These are phyloP conservation scores for Sylvilagus bachmani DNA, from an alignment of 2,113 vertebrate genomes.

Conservation along the genomic window DNA sequence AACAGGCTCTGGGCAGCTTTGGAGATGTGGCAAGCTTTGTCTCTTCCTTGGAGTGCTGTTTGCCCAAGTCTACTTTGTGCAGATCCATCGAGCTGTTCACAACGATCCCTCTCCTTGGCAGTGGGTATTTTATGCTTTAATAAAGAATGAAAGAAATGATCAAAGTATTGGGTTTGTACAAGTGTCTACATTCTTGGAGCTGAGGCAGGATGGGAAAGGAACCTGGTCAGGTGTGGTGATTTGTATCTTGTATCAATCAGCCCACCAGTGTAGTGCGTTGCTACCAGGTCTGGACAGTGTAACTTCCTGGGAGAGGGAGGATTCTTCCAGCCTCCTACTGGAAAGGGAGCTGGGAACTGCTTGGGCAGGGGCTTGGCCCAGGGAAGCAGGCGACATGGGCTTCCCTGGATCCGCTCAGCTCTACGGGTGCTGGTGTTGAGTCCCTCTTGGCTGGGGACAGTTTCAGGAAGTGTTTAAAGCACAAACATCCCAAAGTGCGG, in stretches of 20 bases:
- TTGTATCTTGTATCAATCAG: constrained; percentile 76
- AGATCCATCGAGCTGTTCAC: not conserved
- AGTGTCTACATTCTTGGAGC: not conserved
- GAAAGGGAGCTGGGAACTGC: constrained; percentile 86
- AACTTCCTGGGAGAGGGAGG: constrained; percentile 82
- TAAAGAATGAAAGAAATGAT: not conserved
- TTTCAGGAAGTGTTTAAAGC: not conserved
- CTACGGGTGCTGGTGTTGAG: not conserved
- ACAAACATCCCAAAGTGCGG: not conserved
- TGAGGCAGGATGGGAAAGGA: not conserved
- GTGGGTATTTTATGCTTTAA: not conserved
- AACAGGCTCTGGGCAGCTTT: not conserved
- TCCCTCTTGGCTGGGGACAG: not conserved
- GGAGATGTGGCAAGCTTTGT: not conserved
- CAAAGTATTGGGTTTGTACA: not conserved
- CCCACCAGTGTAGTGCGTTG: constrained; percentile 72
- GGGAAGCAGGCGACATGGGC: constrained; percentile 61
- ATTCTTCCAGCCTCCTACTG: constrained; percentile 85
- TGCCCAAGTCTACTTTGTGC: not conserved
- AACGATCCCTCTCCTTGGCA: not conserved
- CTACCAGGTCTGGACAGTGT: constrained; percentile 83
- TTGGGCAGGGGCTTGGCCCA: constrained; percentile 82
- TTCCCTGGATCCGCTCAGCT: not conserved
- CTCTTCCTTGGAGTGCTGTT: not conserved
- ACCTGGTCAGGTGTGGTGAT: constrained; percentile 64